phyloP scores from a whole-genome alignment of 1,140 invertebrate species.

The Asbolus verrucosus region DNA sequence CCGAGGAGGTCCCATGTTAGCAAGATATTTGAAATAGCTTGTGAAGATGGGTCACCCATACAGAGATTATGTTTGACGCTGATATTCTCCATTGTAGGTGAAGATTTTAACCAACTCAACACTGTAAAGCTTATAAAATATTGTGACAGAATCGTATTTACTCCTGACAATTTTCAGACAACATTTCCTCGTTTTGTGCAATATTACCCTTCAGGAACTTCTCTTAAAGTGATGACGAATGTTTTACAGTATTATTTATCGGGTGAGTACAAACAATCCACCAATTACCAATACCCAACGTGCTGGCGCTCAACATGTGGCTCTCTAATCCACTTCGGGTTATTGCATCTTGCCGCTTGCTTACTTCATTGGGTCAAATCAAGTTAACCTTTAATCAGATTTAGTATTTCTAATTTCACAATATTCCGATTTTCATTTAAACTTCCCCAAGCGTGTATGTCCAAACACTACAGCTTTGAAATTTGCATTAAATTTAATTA shows the following conservation, averaged over 20 bases:
- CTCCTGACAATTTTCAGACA: slow-evolving; percentile 58
- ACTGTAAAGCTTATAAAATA: slow-evolving; percentile 53
- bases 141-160: background rate
- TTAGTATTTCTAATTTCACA: no score
- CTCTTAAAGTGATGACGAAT: slow-evolving; percentile 45
- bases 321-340: no score
- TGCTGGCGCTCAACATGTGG: no score
- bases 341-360: no score
- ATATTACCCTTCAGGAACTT: slow-evolving; percentile 69
- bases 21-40: slow-evolving; percentile 59
- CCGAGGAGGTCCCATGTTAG: slow-evolving; percentile 53
- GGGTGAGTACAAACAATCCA: background rate
- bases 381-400: no score
- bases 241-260: slow-evolving; percentile 10
- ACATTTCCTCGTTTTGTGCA: slow-evolving; percentile 65
- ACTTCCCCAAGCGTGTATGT: no score
- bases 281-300: background rate
- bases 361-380: no score
- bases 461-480: no score
- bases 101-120: slow-evolving; percentile 68
- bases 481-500: no score
- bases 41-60: slow-evolving; percentile 65
- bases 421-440: no score
- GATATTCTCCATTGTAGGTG: slow-evolving; percentile 70
- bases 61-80: slow-evolving; percentile 68